Conservation (phyloP, 2,888 invertebrate species). For the Acleris laterana region DNA sequence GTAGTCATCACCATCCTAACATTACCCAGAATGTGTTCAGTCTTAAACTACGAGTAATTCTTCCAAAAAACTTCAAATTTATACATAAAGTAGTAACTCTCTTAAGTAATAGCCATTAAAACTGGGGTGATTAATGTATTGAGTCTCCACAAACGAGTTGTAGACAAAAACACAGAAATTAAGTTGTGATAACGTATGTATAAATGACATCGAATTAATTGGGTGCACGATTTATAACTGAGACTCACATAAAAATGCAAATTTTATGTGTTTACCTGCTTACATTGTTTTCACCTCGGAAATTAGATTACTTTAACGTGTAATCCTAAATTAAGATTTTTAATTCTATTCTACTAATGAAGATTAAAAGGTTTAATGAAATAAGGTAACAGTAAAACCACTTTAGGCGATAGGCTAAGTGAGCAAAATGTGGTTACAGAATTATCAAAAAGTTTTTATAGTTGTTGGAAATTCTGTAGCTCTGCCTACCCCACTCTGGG, state of each 20-base stretch:
- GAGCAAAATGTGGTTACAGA: too few species aligned
- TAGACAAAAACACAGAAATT: constrained; percentile 45
- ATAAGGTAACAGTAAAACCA: constrained; percentile 10
- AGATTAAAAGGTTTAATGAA: constrained; percentile 20
- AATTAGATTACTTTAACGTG: constrained; percentile 30
- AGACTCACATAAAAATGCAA: constrained; percentile 46
- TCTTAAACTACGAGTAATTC: too few species aligned
- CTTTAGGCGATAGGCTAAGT: too few species aligned
- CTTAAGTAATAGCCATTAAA: constrained; percentile 26
- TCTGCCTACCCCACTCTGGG: too few species aligned
- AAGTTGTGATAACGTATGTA: constrained; percentile 53
- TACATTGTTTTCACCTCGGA: constrained; percentile 37
- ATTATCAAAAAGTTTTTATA: too few species aligned
- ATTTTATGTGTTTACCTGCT: constrained; percentile 41
- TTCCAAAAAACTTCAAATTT: constrained; percentile 9
- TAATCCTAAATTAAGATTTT: constrained; percentile 21
- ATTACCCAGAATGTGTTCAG: too few species aligned
- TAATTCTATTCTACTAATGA: constrained; percentile 33
- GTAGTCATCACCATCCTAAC: too few species aligned
- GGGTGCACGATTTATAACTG: constrained; percentile 52
- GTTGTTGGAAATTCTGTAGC: too few species aligned
- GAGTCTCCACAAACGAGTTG: constrained; percentile 37
- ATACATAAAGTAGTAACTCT: constrained; percentile 15
- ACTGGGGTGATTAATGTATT: constrained; percentile 37
- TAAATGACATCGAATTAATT: constrained; percentile 56